Percentiles rank a stretch among this genome's conserved stretches.
Evolutionary conservation across 2,797 vertebrate species (phyloP).

Genomic region (Fistularia commersonii): DNA sequence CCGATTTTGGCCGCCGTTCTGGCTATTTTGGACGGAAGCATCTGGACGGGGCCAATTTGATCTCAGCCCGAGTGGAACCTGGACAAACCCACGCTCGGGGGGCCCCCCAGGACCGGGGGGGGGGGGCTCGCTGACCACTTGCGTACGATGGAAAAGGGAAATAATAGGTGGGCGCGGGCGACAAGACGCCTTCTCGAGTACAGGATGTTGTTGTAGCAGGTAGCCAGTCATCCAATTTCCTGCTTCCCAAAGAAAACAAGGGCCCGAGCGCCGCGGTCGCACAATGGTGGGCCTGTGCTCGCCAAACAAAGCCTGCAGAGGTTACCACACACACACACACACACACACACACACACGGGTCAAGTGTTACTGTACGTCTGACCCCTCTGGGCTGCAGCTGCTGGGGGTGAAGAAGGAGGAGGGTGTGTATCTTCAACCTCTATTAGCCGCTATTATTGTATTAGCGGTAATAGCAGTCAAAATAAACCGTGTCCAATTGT

Average conservation of each 20-base stretch:
- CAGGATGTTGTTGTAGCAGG: conserved; percentile 88
- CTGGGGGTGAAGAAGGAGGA: conserved; percentile 51
- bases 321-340: conserved; percentile 65
- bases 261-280: conserved; percentile 63
- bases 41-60: conserved; percentile 78
- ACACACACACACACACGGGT: conserved; percentile 48
- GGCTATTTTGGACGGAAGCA: conserved; percentile 78
- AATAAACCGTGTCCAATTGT: conserved; percentile 77
- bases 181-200: conserved; percentile 83
- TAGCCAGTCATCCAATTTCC: conserved; percentile 88
- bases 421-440: conserved; percentile 55
- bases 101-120: conserved; percentile 56
- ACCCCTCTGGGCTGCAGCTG: conserved; percentile 57
- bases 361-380: conserved; percentile 77
- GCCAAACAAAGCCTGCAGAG: conserved; percentile 79
- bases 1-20: conserved; percentile 62
- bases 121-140: conserved; percentile 69
- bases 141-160: conserved; percentile 78
- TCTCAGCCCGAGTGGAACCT: conserved; percentile 74
- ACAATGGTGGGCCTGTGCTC: conserved; percentile 80
- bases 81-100: conserved; percentile 62
- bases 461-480: conserved; percentile 78
- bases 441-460: conserved; percentile 79
- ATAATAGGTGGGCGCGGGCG: conserved; percentile 84
- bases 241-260: conserved; percentile 86